A percentile compares a stretch with the other conserved stretches of the same genome.
phyloP scores from a whole-genome alignment of 23 tunicate species.

The Ciona savignyi region DNA sequence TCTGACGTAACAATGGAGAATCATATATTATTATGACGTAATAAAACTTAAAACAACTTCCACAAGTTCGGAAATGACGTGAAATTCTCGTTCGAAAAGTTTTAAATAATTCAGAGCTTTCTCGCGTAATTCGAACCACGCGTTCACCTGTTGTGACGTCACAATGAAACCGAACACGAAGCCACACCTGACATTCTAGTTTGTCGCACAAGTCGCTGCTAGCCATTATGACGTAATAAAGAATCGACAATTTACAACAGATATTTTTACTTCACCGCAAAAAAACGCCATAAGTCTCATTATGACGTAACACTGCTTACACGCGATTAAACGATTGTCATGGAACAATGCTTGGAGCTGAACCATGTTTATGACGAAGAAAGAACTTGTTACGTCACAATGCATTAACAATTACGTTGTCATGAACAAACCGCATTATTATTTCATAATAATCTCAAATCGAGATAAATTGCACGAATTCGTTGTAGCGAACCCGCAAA shows the following conservation, averaged over 20 bases:
- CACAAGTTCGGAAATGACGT: too few species aligned
- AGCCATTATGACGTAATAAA: too few species aligned
- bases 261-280: conserved; percentile 13
- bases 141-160: not conserved
- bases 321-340: conserved; percentile 4
- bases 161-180: not conserved
- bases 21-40: too few species aligned
- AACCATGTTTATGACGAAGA: not conserved
- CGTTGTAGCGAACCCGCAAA: not conserved
- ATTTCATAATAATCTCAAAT: not conserved
- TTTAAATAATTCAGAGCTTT: not conserved
- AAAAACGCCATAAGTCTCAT: not conserved
- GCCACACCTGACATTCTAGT: not conserved
- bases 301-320: conserved; percentile 56
- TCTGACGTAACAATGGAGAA: too few species aligned
- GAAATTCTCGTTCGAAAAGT: not conserved
- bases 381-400: not conserved
- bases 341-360: not conserved
- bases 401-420: not conserved
- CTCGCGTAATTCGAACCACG: not conserved
- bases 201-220: too few species aligned
- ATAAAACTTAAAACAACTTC: too few species aligned
- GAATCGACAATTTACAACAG: conserved; percentile 6
- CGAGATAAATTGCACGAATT: not conserved
- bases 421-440: not conserved